phyloP scores from a whole-genome alignment of 92 coral and sea anemone species.

The Porites rus region DNA sequence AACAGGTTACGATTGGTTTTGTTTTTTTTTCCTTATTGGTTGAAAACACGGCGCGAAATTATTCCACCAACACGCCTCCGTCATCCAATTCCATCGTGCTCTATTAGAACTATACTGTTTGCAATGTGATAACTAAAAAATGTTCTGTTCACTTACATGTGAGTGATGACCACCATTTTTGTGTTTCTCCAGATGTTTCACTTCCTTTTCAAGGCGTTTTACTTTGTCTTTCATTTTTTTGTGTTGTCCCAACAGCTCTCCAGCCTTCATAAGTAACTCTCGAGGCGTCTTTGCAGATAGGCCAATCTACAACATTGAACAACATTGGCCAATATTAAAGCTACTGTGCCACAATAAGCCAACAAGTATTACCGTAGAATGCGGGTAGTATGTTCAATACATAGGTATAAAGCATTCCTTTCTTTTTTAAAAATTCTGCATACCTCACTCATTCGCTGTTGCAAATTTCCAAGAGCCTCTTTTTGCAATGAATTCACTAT shows the following conservation, averaged over 20 bases:
- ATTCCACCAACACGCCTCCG: too few relatives aligned
- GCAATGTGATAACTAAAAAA: neutral
- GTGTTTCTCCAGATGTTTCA: conserved; percentile 77
- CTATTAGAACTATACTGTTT: too few relatives aligned
- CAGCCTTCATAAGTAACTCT: conserved; percentile 84
- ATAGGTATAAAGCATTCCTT: neutral
- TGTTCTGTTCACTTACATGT: neutral
- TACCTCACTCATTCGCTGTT: conserved; percentile 88
- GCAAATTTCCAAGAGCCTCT: conserved; percentile 80
- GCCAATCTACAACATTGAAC: conserved; percentile 63
- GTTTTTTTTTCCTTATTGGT: too few relatives aligned
- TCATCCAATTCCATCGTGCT: too few relatives aligned
- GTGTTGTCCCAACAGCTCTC: conserved; percentile 85
- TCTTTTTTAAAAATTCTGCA: neutral
- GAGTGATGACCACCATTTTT: conserved; percentile 19
- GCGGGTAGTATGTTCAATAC: neutral
- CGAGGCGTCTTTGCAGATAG: conserved; percentile 85
- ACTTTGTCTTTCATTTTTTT: conserved; percentile 86
- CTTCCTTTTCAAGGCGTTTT: conserved; percentile 83
- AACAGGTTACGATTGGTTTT: too few relatives aligned
- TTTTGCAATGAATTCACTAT: conserved; percentile 84
- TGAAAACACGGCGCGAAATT: too few relatives aligned
- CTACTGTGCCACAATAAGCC: neutral
- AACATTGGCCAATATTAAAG: neutral
- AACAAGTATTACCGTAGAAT: neutral